These are phyloP conservation scores for Spatulosminthurus flaviceps DNA, from an alignment of 2,888 invertebrate genomes.

Conservation along the genomic window DNA sequence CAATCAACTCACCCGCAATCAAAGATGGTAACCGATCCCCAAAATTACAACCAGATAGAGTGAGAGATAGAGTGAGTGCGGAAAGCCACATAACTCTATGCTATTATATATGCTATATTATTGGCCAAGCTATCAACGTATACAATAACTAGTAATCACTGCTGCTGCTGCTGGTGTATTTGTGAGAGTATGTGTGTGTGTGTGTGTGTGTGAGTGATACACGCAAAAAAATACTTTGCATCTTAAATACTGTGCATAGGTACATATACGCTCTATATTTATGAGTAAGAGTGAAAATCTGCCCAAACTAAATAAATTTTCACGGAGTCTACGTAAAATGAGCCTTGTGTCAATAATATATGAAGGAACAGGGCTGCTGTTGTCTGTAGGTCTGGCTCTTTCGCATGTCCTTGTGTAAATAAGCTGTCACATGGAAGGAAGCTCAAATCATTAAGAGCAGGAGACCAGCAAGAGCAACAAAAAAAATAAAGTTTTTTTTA, in stretches of 20 bases:
- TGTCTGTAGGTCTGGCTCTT: conserved; percentile 16
- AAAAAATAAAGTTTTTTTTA: conserved; percentile 23
- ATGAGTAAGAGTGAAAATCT: background rate
- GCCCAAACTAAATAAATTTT: background rate
- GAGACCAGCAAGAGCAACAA: conserved; percentile 37
- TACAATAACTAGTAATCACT: no score
- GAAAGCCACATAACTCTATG: background rate
- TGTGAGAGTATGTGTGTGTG: no score
- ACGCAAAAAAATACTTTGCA: background rate
- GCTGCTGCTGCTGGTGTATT: background rate
- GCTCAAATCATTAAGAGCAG: conserved; percentile 24
- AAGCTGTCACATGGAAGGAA: conserved; percentile 44
- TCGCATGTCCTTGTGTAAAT: conserved; percentile 35
- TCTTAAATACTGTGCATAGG: background rate
- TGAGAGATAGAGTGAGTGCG: conserved; percentile 20
- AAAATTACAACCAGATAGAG: conserved; percentile 15
- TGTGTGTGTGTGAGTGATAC: no score
- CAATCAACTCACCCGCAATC: conserved; percentile 16
- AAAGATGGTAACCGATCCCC: background rate
- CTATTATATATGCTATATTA: background rate
- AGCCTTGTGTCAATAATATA: conserved; percentile 28
- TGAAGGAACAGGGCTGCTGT: background rate
- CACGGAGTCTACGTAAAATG: background rate
- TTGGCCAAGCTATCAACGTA: conserved; percentile 9
- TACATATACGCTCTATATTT: no score